Conservation (phyloP, 2,888 invertebrate genomes). For the Chalcosyrphus nemorum region DNA sequence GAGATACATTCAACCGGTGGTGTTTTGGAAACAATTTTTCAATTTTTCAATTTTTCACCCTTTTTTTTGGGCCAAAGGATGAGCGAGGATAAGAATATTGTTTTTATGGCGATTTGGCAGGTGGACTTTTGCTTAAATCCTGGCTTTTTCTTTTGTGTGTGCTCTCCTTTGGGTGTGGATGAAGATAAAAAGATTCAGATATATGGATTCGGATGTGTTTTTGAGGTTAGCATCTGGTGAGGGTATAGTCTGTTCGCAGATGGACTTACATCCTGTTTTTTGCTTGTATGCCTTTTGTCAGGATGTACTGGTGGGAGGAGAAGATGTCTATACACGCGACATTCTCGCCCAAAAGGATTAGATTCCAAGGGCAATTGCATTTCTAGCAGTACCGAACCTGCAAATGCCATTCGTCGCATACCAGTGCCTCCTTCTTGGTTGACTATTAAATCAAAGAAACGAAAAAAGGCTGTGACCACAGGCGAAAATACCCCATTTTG, state of each 20-base stretch:
- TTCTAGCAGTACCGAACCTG: no score
- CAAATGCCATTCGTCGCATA: no score
- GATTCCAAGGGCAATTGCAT: no score
- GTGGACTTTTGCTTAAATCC: slow-evolving; percentile 66
- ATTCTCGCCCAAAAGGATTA: no score
- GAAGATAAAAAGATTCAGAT: slow-evolving; percentile 41
- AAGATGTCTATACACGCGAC: no score
- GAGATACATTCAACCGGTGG: slow-evolving; percentile 59
- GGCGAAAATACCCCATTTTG: not conserved
- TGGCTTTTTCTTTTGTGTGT: slow-evolving; percentile 16
- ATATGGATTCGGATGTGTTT: slow-evolving; percentile 64
- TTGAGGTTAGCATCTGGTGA: slow-evolving; percentile 60
- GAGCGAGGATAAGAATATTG: slow-evolving; percentile 62
- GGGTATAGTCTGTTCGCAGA: slow-evolving; percentile 45
- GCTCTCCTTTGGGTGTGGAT: slow-evolving; percentile 10
- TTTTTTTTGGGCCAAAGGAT: slow-evolving; percentile 28
- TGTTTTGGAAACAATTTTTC: slow-evolving; percentile 39
- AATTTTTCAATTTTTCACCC: slow-evolving; percentile 60
- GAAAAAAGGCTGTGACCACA: not conserved
- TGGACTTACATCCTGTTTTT: slow-evolving; percentile 62
- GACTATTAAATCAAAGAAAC: not conserved
- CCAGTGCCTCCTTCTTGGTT: no score
- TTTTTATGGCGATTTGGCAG: slow-evolving; percentile 67
- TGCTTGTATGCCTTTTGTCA: not conserved
- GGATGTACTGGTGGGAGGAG: not conserved